Conservation (phyloP, 2,888 invertebrate genomes). For the Eremobia ochroleuca region DNA sequence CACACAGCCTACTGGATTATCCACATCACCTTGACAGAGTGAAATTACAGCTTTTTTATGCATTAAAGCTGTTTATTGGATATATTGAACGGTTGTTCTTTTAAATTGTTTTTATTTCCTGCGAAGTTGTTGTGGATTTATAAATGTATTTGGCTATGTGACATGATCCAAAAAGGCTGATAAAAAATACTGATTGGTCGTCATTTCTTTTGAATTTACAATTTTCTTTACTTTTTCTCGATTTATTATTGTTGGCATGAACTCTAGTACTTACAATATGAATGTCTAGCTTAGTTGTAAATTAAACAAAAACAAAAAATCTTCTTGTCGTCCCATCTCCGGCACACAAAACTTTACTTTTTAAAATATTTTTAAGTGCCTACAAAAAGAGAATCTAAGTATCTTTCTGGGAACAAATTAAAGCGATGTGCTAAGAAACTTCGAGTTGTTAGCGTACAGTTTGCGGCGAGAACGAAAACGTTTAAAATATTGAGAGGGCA, state of each 20-base stretch:
- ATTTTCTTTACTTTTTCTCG: not conserved
- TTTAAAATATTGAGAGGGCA: conserved; percentile 14
- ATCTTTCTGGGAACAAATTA: conserved; percentile 20
- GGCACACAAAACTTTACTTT: not conserved
- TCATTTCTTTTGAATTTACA: not conserved
- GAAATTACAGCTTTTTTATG: conserved; percentile 39
- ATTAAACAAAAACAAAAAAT: not conserved
- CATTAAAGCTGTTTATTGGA: conserved; percentile 24
- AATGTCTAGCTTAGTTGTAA: not conserved
- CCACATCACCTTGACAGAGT: conserved; percentile 5
- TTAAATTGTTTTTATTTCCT: not conserved
- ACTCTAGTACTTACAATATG: not conserved
- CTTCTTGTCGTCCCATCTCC: not conserved
- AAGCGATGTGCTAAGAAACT: conserved; percentile 17
- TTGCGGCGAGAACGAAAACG: not conserved
- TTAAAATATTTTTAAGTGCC: not conserved
- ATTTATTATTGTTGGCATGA: not conserved
- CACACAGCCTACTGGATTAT: conserved; percentile 32
- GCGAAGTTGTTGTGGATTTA: too few relatives aligned
- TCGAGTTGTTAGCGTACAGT: not conserved
- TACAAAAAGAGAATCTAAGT: conserved; percentile 6
- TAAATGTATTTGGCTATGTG: not conserved
- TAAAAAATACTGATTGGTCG: not conserved
- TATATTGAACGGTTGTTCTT: not conserved
- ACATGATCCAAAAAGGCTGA: not conserved